A percentile compares a stretch with the other conserved stretches of the same genome.
These are phyloP conservation scores for Onchidella celtica DNA, from an alignment of 2,888 invertebrate species.

Conservation along the genomic window DNA sequence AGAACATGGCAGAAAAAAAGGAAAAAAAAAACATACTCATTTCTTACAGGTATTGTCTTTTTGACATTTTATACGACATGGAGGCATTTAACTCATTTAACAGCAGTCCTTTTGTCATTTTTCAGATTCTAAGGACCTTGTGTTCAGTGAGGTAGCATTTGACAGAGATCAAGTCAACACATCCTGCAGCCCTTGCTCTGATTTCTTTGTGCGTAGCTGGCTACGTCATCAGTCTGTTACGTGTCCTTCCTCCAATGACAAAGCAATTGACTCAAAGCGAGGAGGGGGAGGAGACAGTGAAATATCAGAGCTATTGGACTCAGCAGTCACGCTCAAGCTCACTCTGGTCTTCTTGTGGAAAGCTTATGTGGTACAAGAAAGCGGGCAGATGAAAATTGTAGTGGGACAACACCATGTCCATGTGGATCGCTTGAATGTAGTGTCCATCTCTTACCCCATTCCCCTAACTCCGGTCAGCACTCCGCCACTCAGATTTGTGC, in stretches of 20 bases:
- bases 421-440: constrained; percentile 84
- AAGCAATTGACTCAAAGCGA: background rate
- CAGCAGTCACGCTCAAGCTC: constrained; percentile 71
- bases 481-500: constrained; percentile 79
- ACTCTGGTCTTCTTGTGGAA: constrained; percentile 77
- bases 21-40: no score
- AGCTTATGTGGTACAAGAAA: constrained; percentile 83
- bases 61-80: no score
- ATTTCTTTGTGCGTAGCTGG: constrained; percentile 75
- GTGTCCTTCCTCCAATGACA: background rate
- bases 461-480: constrained; percentile 67
- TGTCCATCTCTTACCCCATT: constrained; percentile 81
- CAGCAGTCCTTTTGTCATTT: no score
- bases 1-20: no score
- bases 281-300: background rate
- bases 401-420: constrained; percentile 87
- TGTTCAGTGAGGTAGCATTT: constrained; percentile 77
- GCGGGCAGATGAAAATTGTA: constrained; percentile 82
- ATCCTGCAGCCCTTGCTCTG: constrained; percentile 75
- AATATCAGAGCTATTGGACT: constrained; percentile 11
- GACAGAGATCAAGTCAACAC: constrained; percentile 74
- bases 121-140: constrained; percentile 54
- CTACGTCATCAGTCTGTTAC: constrained; percentile 35
- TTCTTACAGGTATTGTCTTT: no score
- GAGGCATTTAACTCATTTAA: no score